Evolutionary conservation across 2,113 vertebrate species (phyloP).

Genomic region (Corythaeola cristata): DNA sequence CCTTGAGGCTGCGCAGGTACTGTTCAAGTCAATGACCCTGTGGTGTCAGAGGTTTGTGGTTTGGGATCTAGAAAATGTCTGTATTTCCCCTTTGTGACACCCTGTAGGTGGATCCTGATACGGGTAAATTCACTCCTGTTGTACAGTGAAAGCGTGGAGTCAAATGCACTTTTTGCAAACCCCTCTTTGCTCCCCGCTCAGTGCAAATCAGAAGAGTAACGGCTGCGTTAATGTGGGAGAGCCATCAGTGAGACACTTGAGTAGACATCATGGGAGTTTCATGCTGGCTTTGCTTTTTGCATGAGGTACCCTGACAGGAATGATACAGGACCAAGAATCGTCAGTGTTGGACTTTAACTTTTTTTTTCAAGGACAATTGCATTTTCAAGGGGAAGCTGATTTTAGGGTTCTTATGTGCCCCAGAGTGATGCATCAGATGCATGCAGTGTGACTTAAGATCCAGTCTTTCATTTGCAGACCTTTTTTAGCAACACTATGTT

Average conservation of each 20-base stretch:
- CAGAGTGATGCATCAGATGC: background rate
- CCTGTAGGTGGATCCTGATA: background rate
- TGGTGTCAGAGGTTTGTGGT: background rate
- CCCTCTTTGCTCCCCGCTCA: background rate
- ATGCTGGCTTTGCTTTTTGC: background rate
- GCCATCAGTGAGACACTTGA: background rate
- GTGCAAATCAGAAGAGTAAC: background rate
- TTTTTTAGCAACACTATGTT: background rate
- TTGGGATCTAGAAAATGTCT: background rate
- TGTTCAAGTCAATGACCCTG: background rate
- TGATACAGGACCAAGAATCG: background rate
- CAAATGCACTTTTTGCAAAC: background rate
- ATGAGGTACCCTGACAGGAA: fast-evolving
- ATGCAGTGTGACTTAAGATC: background rate
- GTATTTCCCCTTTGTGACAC: background rate
- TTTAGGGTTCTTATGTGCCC: background rate
- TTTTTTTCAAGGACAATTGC: background rate
- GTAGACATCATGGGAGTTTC: background rate
- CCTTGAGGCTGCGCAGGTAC: background rate
- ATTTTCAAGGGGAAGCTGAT: background rate
- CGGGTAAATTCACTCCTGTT: background rate
- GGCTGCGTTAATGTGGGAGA: background rate
- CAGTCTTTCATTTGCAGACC: background rate
- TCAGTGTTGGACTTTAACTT: fast-evolving
- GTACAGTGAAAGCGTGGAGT: fast-evolving